phyloP scores from a whole-genome alignment of 2,113 vertebrate genomes.

The Lophius piscatorius region DNA sequence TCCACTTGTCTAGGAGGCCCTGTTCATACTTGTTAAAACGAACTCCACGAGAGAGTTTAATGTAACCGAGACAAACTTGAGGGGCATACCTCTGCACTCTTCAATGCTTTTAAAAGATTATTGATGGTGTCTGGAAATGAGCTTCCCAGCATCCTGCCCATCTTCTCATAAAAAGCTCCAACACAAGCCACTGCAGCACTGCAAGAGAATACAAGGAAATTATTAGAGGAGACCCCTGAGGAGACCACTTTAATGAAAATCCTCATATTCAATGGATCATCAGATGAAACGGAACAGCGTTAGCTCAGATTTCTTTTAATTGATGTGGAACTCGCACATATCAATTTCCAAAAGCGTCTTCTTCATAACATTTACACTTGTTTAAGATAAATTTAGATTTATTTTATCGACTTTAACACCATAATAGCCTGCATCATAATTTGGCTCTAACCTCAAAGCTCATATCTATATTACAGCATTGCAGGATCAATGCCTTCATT shows the following conservation, averaged over 20 bases:
- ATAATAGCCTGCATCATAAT: neutral
- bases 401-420: neutral
- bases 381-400: neutral
- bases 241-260: neutral
- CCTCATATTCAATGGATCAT: neutral
- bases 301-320: neutral
- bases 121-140: constrained; percentile 98
- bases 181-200: constrained; percentile 97
- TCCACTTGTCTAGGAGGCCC: no score
- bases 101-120: constrained; percentile 96
- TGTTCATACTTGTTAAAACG: no score
- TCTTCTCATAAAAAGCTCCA: constrained; percentile 98
- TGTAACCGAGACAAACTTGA: neutral
- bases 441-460: neutral
- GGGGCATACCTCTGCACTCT: constrained; percentile 91
- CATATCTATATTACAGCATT: neutral
- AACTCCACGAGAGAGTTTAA: no score
- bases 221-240: neutral
- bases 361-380: neutral
- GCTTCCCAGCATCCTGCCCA: constrained; percentile 98
- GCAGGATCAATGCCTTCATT: neutral
- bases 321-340: neutral
- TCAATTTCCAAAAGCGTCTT: neutral
- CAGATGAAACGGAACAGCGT: no score
- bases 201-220: constrained; percentile 18